These are phyloP conservation scores for Blastobasis adustella DNA, from an alignment of 2,888 invertebrate species.

Conservation along the genomic window DNA sequence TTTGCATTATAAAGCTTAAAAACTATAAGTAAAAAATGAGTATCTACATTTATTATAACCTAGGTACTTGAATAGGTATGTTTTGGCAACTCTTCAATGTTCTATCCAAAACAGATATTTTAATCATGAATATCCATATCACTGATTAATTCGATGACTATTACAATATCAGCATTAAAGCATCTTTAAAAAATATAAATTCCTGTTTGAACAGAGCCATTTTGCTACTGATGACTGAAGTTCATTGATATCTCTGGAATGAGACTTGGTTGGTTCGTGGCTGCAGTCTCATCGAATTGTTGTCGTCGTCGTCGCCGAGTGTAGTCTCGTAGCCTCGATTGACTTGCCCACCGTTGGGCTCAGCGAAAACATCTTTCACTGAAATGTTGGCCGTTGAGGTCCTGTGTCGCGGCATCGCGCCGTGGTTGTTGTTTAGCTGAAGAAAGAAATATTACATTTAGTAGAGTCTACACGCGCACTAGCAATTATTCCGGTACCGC, in stretches of 20 bases:
- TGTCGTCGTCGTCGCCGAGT: slow-evolving; percentile 78
- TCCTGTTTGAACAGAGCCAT: neutral
- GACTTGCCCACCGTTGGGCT: slow-evolving; percentile 82
- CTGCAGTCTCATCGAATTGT: slow-evolving; percentile 83
- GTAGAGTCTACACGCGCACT: no score
- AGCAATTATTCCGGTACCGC: no score
- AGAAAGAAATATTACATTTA: neutral
- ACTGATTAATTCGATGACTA: neutral
- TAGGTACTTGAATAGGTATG: slow-evolving; percentile 17
- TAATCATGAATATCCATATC: neutral
- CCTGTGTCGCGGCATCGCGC: slow-evolving; percentile 78
- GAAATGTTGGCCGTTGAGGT: slow-evolving; percentile 86
- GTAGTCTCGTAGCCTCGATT: slow-evolving; percentile 86
- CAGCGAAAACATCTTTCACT: slow-evolving; percentile 86
- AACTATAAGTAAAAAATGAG: slow-evolving; percentile 31
- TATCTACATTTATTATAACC: slow-evolving; percentile 35
- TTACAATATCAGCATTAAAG: neutral
- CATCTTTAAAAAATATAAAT: neutral
- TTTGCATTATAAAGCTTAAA: slow-evolving; percentile 8
- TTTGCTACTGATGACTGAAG: slow-evolving; percentile 1
- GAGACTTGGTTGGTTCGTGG: slow-evolving; percentile 78
- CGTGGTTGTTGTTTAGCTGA: slow-evolving; percentile 77
- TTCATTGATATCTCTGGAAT: slow-evolving; percentile 64
- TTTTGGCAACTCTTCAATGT: slow-evolving; percentile 15
- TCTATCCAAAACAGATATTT: slow-evolving; percentile 5